A percentile compares a stretch with the other conserved stretches of the same genome.
Conservation (phyloP, 2,113 vertebrate species). For the Empidonax alnorum region DNA sequence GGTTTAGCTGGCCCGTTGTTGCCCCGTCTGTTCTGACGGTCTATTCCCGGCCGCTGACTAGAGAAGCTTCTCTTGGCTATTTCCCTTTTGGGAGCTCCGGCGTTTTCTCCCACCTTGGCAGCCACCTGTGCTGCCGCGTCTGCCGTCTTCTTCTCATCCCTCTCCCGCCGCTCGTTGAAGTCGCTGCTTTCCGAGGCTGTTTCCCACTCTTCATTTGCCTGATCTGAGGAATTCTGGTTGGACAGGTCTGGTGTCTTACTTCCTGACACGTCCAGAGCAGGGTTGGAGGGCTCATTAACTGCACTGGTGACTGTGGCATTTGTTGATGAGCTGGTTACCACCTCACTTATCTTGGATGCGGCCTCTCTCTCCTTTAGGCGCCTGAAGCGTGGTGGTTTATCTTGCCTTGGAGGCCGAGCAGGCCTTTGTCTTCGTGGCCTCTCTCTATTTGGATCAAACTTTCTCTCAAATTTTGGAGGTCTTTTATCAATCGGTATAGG, state of each 20-base stretch:
- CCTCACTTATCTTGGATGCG: constrained; percentile 77
- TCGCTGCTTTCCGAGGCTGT: constrained; percentile 98
- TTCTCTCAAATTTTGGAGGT: constrained; percentile 86
- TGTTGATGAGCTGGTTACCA: constrained; percentile 26
- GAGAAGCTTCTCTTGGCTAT: constrained; percentile 95
- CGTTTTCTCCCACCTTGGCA: constrained; percentile 75
- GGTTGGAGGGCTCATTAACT: constrained; percentile 68
- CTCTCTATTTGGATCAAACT: constrained; percentile 88
- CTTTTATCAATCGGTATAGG: constrained; percentile 79
- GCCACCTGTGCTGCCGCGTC: constrained; percentile 75
- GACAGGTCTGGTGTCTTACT: constrained; percentile 97
- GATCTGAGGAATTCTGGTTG: constrained; percentile 98
- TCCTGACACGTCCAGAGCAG: constrained; percentile 77
- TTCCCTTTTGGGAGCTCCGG: constrained; percentile 80
- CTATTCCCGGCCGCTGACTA: constrained; percentile 89
- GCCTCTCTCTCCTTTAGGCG: constrained; percentile 93
- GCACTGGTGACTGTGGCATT: constrained; percentile 51
- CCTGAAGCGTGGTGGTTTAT: constrained; percentile 95
- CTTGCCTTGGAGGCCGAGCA: constrained; percentile 92
- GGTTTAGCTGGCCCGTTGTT: constrained; percentile 87
- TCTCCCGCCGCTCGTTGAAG: constrained; percentile 95
- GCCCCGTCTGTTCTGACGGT: constrained; percentile 91
- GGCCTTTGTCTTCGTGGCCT: constrained; percentile 91
- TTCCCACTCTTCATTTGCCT: constrained; percentile 99
- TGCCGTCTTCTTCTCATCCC: constrained; percentile 90